These are phyloP conservation scores for Miltochrista miniata DNA, from an alignment of 2,888 invertebrate species.

Conservation along the genomic window DNA sequence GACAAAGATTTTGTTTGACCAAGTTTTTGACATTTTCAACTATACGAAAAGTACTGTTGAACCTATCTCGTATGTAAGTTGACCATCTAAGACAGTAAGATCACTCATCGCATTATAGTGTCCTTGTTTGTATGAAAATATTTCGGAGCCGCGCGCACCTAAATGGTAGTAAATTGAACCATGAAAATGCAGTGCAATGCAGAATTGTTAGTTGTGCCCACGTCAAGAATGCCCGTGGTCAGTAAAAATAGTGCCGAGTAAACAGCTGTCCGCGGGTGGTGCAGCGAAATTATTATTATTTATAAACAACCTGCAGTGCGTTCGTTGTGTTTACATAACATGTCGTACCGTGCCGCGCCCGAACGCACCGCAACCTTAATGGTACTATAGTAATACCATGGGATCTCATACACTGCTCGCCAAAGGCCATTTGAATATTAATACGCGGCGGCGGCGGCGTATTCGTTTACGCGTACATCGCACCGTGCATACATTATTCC, in stretches of 20 bases:
- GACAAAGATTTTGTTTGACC: too few relatives aligned
- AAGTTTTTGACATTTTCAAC: too few relatives aligned
- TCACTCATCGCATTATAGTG: too few relatives aligned
- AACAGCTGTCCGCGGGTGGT: conserved; percentile 51
- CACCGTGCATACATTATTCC: conserved; percentile 61
- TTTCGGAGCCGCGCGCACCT: too few relatives aligned
- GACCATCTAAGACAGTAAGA: too few relatives aligned
- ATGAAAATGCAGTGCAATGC: too few relatives aligned
- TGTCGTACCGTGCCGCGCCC: conserved; percentile 35
- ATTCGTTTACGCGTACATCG: conserved; percentile 59
- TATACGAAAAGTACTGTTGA: too few relatives aligned
- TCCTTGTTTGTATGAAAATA: too few relatives aligned
- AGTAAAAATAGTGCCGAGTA: conserved; percentile 43
- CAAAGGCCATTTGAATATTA: conserved; percentile 76
- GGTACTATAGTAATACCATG: conserved; percentile 63
- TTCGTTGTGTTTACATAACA: conserved; percentile 48
- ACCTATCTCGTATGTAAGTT: too few relatives aligned
- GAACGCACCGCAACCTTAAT: conserved; percentile 59
- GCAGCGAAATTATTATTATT: conserved; percentile 46
- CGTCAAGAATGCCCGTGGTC: conserved; percentile 19
- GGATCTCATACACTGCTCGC: conserved; percentile 60
- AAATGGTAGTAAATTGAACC: too few relatives aligned
- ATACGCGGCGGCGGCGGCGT: conserved; percentile 55
- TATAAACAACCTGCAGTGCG: conserved; percentile 43
- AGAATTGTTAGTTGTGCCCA: too few relatives aligned